phyloP scores from a whole-genome alignment of 2,797 vertebrate species.

The Microtus agrestis region DNA sequence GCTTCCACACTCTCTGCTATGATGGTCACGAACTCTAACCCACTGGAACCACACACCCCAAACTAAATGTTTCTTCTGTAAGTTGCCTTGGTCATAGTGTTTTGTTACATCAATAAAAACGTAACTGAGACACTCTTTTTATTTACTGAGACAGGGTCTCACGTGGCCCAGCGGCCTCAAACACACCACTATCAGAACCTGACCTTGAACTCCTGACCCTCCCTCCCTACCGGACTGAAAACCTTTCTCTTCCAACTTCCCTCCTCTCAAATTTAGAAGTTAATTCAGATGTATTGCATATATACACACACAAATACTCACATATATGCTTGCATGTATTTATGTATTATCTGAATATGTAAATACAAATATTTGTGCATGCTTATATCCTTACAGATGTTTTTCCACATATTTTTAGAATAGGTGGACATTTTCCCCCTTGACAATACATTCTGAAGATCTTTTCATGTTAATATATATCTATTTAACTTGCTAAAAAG shows the following conservation, averaged over 20 bases:
- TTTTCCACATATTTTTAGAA: background rate
- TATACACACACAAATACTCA: background rate
- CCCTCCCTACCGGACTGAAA: background rate
- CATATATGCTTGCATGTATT: background rate
- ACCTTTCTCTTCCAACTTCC: background rate
- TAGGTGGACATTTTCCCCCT: background rate
- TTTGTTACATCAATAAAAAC: background rate
- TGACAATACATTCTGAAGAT: background rate
- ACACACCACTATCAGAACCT: background rate
- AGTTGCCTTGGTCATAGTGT: background rate
- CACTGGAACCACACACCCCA: background rate
- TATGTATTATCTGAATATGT: background rate
- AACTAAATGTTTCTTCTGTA: background rate
- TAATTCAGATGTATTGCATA: background rate
- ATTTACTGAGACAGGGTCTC: background rate
- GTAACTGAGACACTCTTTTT: background rate
- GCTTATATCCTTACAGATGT: background rate
- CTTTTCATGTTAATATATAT: constrained; percentile 2
- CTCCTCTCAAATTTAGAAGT: constrained; percentile 8
- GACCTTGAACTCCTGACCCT: background rate
- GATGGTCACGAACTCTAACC: background rate
- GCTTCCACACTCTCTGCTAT: background rate
- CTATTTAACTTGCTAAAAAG: constrained; percentile 16
- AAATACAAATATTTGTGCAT: background rate
- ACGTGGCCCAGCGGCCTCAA: background rate